Evolutionary conservation across 2,888 invertebrate species (phyloP), one percentile per base, ranked within the genome.

Genomic region (Aleiodes testaceus): DNA sequence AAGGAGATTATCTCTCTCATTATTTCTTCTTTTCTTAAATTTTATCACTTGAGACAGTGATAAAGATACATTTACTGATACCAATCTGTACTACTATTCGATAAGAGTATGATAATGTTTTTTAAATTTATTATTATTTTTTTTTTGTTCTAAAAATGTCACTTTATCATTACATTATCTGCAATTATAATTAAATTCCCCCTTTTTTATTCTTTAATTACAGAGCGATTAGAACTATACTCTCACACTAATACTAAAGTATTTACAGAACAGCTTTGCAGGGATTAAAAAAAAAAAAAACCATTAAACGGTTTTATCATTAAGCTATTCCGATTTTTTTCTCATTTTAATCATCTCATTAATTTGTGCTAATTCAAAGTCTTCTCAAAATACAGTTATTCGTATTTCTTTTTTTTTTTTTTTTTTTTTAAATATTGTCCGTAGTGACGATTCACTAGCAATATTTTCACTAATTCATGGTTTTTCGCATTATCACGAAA

Each of bases 251-350:
- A 49, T 44, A 36, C 55, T 65, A 26, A 70, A 64, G 52, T 69
- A 78, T 78, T 75, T 76, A 78, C 76, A 76, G 74, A 77, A 73
- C 73, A 75, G 73, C 72, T 75, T 74, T 7, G 11, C 59, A 63
- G 59, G 69, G 42, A 74, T 70, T 69, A 66, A 53, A 45, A n/a
- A n/a, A n/a, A n/a, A n/a, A n/a, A n/a, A n/a, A 76, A 69, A 5
- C 69, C 72, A 73, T 64, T 55, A 52, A 59, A 50, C 16, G 7
- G 44, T 59, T 63, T 49, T 26, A 20, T 66, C 45, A 53, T 18
- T 22, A 26, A 20, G 65, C 68, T 47, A 61, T 66, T 64, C 53
- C 67, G 45, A 49, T 45, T 66, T n/a, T 30, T 47, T 36, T 64
- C 30, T 53, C 30, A 7, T 70, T 65, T 49, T 67, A 44, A 45